Evolutionary conservation across 2,113 vertebrate species (phyloP).

Genomic region (Numenius arquata): DNA sequence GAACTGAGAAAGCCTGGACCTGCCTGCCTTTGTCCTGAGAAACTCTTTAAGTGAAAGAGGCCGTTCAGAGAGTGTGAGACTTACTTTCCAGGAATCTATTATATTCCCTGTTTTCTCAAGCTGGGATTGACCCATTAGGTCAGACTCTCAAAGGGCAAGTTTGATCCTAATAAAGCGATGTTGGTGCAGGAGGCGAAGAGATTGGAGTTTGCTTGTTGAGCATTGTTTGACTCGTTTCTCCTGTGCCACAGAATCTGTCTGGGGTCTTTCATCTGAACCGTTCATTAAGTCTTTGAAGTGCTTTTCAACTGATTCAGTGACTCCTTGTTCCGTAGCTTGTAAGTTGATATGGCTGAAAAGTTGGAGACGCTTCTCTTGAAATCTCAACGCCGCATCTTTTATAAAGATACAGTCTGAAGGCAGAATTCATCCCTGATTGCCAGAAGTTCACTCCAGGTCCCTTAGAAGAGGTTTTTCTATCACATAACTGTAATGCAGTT

Average conservation of each 20-base stretch:
- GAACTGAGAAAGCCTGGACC: not conserved
- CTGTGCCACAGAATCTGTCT: fast-evolving
- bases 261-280: not conserved
- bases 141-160: not conserved
- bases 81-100: not conserved
- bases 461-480: not conserved
- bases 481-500: not conserved
- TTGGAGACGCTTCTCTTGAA: not conserved
- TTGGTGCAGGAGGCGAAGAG: not conserved
- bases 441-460: not conserved
- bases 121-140: not conserved
- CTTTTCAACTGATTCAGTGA: not conserved
- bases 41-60: not conserved
- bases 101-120: not conserved
- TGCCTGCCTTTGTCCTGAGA: not conserved
- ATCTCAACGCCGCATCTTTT: not conserved
- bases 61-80: not conserved
- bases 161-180: not conserved
- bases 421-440: not conserved
- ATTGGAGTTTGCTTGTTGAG: not conserved
- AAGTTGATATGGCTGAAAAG: not conserved
- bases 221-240: not conserved
- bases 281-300: not conserved
- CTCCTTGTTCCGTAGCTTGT: not conserved
- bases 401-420: not conserved